Base-by-base conservation (phyloP, 2,888 invertebrate genomes). In the Euspilapteryx auroguttella region DNA sequence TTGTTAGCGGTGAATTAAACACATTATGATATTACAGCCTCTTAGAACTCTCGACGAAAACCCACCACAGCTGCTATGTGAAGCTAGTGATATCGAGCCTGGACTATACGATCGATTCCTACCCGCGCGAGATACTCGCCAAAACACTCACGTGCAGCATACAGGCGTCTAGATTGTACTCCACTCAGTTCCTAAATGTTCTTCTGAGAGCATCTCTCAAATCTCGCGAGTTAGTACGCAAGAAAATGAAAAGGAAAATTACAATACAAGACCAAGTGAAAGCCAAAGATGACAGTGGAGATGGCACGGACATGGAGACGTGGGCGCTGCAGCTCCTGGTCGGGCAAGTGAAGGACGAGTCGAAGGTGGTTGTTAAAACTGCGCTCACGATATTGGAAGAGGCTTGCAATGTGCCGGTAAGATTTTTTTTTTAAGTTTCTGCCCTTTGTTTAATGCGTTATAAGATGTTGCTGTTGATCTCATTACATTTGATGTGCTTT, bases 21-120 rank as follows among this genome's bases (percentile, higher is more conserved):
- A n/a, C n/a, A n/a, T n/a, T n/a, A n/a, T n/a, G n/a, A n/a, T n/a
- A n/a, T 61, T 76, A 31, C 62, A 91, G 90, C 48, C 79, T 94
- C 31, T 76, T 89, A 46, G 85, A 89, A 44, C 69, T 95, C 39
- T 89, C 93, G 2, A 81, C 85, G 7, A 82, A 84, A 25, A 90
- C 92, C 3, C 87, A 88, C 45, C 91, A 94, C 55, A 91, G 93
- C 44, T 91, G 92, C 50, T 96, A 96, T 57, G 86, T 95, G 1
- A 98, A 98, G 59, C 76, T 98, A 34, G 90, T 95, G 30, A 84
- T 95, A 34, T 93, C 96, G 4, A 89, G 91, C 37, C 71, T 99
- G 42, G 93, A 96, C 64, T 98, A 96, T 55, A 81, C 85, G 3
- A 71, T 83, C 28, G 86, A 88, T 33, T 86, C 87, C 2, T 80